These are phyloP conservation scores for Carcharodon carcharias DNA, from an alignment of 2,797 vertebrate species.

Conservation along the genomic window DNA sequence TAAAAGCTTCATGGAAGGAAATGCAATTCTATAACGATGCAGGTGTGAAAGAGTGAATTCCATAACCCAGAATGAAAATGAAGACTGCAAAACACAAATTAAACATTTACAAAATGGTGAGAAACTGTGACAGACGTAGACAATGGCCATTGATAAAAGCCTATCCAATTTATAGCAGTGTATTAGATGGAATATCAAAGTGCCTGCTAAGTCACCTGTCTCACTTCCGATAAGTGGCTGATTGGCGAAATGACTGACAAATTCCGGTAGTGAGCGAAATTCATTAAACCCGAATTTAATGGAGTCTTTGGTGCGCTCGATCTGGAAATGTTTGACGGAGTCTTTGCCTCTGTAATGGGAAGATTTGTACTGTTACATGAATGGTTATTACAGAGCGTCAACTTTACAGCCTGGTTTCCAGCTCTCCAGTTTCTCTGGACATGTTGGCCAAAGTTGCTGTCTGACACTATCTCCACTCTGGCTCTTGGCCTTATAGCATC, in stretches of 20 bases:
- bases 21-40: not conserved
- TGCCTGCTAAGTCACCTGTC: constrained; percentile 66
- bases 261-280: constrained; percentile 73
- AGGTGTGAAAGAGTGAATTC: not conserved
- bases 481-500: not conserved
- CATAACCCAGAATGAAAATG: not conserved
- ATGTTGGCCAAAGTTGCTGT: not conserved
- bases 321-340: constrained; percentile 91
- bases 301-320: constrained; percentile 60
- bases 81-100: not conserved
- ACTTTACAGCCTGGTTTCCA: not conserved
- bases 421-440: not conserved
- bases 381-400: not conserved
- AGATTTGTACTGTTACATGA: not conserved
- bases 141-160: not conserved
- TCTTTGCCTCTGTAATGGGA: constrained; percentile 75
- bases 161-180: not conserved
- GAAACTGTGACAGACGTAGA: not conserved
- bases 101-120: not conserved
- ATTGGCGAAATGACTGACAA: constrained; percentile 87
- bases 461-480: not conserved
- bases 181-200: not conserved
- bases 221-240: constrained; percentile 91
- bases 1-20: not conserved
- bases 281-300: constrained; percentile 86